phyloP scores from a whole-genome alignment of 2,113 vertebrate genomes.

The Trichomycterus rosablanca region DNA sequence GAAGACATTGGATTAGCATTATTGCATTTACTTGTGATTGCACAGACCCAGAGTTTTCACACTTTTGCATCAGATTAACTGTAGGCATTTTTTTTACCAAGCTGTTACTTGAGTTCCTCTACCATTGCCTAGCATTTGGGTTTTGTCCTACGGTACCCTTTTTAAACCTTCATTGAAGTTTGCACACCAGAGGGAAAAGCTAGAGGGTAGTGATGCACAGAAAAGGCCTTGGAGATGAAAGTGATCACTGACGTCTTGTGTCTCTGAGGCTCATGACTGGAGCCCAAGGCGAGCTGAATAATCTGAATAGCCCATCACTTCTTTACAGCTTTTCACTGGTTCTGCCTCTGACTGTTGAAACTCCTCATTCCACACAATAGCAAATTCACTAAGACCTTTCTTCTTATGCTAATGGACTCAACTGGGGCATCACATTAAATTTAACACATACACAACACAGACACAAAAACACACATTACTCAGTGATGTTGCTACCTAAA shows the following conservation, averaged over 20 bases:
- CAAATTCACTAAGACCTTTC: slow-evolving; percentile 89
- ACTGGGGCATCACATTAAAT: slow-evolving; percentile 75
- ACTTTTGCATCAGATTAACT: too few relatives aligned
- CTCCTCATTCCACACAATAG: slow-evolving; percentile 91
- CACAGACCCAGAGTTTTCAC: too few relatives aligned
- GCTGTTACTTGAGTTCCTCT: too few relatives aligned
- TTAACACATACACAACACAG: slow-evolving; percentile 50
- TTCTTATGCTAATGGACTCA: slow-evolving; percentile 93
- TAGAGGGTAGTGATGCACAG: too few relatives aligned
- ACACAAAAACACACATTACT: slow-evolving; percentile 6
- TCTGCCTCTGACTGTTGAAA: slow-evolving; percentile 81
- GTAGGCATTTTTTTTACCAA: too few relatives aligned
- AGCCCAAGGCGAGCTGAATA: slow-evolving; percentile 73
- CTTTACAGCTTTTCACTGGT: slow-evolving; percentile 80
- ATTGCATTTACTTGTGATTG: too few relatives aligned
- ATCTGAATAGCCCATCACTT: slow-evolving; percentile 89
- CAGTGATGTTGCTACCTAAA: background rate
- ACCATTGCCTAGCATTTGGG: too few relatives aligned
- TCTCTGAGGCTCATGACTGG: slow-evolving; percentile 76
- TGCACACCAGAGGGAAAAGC: too few relatives aligned
- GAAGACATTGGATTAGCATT: too few relatives aligned
- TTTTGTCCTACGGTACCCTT: too few relatives aligned
- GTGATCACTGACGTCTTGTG: slow-evolving; percentile 82
- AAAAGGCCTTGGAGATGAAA: slow-evolving; percentile 84
- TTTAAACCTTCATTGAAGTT: too few relatives aligned